Conservation (phyloP, 2,113 vertebrate genomes). For the Phrynosoma blainvillii region DNA sequence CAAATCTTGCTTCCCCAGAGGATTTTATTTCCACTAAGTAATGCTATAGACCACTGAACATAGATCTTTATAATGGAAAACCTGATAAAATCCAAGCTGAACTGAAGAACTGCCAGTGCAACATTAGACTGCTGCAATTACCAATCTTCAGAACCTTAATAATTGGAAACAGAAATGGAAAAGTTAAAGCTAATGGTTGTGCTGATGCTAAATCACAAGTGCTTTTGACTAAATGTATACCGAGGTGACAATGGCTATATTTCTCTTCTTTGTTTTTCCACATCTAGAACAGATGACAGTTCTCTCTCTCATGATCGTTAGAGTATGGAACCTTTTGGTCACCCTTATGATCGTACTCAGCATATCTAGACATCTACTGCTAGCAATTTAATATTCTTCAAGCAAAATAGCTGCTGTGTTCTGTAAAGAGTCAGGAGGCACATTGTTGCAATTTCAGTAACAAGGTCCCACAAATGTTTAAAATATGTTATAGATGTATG, state of each 20-base stretch:
- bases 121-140: slow-evolving; percentile 12
- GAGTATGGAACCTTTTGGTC: slow-evolving; percentile 1
- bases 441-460: neutral
- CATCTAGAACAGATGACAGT: neutral
- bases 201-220: slow-evolving; percentile 18
- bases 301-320: neutral
- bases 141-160: neutral
- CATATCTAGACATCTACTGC: fast-evolving
- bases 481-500: neutral
- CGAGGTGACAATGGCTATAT: neutral
- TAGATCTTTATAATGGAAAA: slow-evolving; percentile 29
- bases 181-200: slow-evolving; percentile 11
- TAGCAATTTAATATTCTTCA: neutral
- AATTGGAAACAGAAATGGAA: slow-evolving; percentile 29
- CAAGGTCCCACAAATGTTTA: neutral
- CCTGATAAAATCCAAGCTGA: slow-evolving; percentile 28
- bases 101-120: neutral
- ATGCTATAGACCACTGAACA: slow-evolving; percentile 29
- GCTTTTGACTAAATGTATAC: neutral
- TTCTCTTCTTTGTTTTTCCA: neutral
- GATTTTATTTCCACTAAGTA: slow-evolving; percentile 1
- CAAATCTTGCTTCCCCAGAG: neutral
- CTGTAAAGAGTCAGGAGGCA: slow-evolving; percentile 44
- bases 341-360: neutral
- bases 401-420: neutral